Percentiles rank a stretch among this genome's conserved stretches.
phyloP scores from a whole-genome alignment of 2,797 vertebrate genomes.

The Microhierax caerulescens region DNA sequence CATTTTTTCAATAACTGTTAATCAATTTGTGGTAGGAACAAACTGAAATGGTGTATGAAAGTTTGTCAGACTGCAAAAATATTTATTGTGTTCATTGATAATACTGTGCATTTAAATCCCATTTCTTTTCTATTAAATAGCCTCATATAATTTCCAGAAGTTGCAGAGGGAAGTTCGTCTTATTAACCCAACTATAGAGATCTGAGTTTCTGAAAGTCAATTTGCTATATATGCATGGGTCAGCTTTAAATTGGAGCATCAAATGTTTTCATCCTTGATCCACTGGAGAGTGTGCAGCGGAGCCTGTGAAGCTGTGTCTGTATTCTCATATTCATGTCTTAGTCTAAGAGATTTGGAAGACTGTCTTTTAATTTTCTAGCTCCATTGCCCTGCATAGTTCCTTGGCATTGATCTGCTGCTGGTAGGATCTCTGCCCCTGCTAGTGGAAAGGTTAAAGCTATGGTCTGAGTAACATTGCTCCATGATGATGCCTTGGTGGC shows the following conservation, averaged over 20 bases:
- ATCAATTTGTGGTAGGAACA: constrained; percentile 29
- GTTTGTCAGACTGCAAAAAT: neutral
- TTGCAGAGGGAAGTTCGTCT: neutral
- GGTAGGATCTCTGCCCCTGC: neutral
- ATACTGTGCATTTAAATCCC: neutral
- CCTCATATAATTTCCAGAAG: neutral
- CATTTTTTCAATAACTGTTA: constrained; percentile 29
- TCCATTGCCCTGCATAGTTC: neutral
- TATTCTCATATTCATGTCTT: neutral
- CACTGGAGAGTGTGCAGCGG: neutral
- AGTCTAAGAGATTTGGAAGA: neutral
- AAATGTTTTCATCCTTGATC: neutral
- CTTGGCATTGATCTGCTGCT: neutral
- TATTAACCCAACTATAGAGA: neutral
- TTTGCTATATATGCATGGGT: neutral
- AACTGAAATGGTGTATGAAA: neutral
- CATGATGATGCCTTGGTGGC: neutral
- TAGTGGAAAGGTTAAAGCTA: neutral
- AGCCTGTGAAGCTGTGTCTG: neutral
- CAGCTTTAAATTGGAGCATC: neutral
- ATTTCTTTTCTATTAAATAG: neutral
- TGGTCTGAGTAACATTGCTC: neutral
- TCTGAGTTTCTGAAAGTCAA: neutral
- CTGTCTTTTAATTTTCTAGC: neutral
- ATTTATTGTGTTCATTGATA: neutral